Evolutionary conservation across 2,113 vertebrate genomes (phyloP), one percentile per base, ranked within the genome.

Genomic region (Lophochroa leadbeateri): DNA sequence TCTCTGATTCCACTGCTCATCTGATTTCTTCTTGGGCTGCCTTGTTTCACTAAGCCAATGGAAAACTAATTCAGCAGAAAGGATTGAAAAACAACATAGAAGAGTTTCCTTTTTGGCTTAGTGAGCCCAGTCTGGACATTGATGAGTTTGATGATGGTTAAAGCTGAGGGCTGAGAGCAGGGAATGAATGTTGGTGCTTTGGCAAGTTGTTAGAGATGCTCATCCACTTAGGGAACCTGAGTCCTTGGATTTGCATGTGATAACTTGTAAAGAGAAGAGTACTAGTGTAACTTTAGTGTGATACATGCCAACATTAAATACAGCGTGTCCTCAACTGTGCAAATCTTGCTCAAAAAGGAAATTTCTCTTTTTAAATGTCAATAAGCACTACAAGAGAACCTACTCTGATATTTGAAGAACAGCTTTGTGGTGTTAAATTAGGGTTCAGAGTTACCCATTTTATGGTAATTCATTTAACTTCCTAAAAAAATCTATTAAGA

Each of bases 171-270:
- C 31, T 58, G 5, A 1, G 8, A 63, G 65, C 60, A 64, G 53
- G 8, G 21, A 70, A 47, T 6, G 23, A 41, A 44, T 0, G 1
- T 6, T n/a, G 18, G 3, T 2, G 6, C 90, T 81, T 70, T 63
- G n/a, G 43, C 12, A 71, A 90, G 15, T 10, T 68, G 12, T 21
- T 89, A 71, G 28, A 60, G n/a, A 53, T 58, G 31, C 29, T 82
- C 58, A 77, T 46, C 2, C 28, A 29, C 18, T 57, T 63, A 58
- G 21, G 58, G 21, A 80, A 69, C 19, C 27, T 31, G 16, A 27
- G 27, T 33, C 63, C 55, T 69, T 2, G 0, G 13, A 37, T 77
- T 83, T 0, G 0, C 14, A 12, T 35, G 63, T 17, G 49, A 10
- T 50, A 39, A 75, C 37, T 81, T 60, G 18, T 23, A 86, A 85